phyloP scores from a whole-genome alignment of 2,888 invertebrate species.

The Micoletzkya japonica region DNA sequence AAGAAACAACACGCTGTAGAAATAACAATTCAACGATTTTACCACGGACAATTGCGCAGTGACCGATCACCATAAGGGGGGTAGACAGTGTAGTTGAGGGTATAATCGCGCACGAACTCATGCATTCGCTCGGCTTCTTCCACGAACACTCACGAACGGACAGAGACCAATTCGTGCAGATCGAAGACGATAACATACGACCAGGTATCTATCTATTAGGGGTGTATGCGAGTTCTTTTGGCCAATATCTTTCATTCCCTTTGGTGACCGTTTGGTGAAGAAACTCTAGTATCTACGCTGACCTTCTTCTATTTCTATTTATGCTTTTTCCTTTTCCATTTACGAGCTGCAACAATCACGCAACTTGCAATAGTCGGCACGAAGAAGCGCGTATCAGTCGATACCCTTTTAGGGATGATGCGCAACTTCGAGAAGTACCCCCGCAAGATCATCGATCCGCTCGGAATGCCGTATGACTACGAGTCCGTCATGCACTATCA shows the following conservation, averaged over 20 bases:
- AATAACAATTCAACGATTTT: neutral
- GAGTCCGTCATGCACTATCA: slow-evolving; percentile 78
- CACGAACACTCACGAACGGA: slow-evolving; percentile 82
- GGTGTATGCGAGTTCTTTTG: neutral
- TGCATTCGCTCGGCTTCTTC: slow-evolving; percentile 79
- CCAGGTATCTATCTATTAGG: slow-evolving; percentile 66
- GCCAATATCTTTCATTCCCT: neutral
- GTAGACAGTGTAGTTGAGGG: too few species aligned
- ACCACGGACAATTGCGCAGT: too few species aligned
- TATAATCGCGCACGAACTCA: slow-evolving; percentile 77
- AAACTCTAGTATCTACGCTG: neutral
- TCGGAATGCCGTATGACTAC: slow-evolving; percentile 76
- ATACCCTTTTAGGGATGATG: slow-evolving; percentile 65
- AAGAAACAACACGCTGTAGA: neutral
- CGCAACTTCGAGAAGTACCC: slow-evolving; percentile 69
- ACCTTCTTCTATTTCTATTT: neutral
- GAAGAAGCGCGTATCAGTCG: too few species aligned
- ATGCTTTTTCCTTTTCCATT: neutral
- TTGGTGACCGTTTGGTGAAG: too few species aligned
- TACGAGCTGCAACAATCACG: too few species aligned
- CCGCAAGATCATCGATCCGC: slow-evolving; percentile 65
- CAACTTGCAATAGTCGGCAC: too few species aligned
- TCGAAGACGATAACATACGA: slow-evolving; percentile 76
- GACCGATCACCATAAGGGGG: too few species aligned
- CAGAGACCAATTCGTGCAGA: slow-evolving; percentile 77